phyloP scores from a whole-genome alignment of 2,888 invertebrate species.

The Nymphalis urticae region DNA sequence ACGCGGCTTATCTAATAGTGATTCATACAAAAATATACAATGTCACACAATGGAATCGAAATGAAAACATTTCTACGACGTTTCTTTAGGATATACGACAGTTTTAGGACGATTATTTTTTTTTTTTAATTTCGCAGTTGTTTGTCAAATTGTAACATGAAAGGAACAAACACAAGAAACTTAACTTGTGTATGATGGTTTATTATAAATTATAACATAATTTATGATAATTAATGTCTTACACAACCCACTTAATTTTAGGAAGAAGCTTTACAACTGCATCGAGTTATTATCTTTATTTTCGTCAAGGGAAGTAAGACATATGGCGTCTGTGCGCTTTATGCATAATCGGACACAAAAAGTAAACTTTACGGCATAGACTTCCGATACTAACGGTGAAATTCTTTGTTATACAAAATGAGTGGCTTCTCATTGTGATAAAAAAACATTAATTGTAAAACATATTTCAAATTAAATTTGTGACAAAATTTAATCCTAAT shows the following conservation, averaged over 20 bases:
- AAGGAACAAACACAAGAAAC: background rate
- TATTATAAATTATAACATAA: background rate
- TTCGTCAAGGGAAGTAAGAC: conserved; percentile 26
- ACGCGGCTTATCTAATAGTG: too few species aligned
- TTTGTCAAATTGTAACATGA: too few species aligned
- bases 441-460: too few species aligned
- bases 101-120: too few species aligned
- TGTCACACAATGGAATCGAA: too few species aligned
- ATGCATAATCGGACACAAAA: conserved; percentile 7
- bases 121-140: too few species aligned
- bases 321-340: conserved; percentile 25
- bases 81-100: too few species aligned
- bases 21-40: too few species aligned
- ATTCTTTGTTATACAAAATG: background rate
- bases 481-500: too few species aligned
- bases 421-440: background rate
- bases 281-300: conserved; percentile 21
- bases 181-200: background rate
- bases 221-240: background rate
- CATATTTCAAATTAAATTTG: too few species aligned
- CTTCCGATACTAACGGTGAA: conserved; percentile 1
- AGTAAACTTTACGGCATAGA: conserved; percentile 6
- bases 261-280: conserved; percentile 23
- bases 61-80: too few species aligned
- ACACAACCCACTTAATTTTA: background rate